Conservation (phyloP, 2,797 vertebrate genomes). For the Oryzias dopingdopingensis region DNA sequence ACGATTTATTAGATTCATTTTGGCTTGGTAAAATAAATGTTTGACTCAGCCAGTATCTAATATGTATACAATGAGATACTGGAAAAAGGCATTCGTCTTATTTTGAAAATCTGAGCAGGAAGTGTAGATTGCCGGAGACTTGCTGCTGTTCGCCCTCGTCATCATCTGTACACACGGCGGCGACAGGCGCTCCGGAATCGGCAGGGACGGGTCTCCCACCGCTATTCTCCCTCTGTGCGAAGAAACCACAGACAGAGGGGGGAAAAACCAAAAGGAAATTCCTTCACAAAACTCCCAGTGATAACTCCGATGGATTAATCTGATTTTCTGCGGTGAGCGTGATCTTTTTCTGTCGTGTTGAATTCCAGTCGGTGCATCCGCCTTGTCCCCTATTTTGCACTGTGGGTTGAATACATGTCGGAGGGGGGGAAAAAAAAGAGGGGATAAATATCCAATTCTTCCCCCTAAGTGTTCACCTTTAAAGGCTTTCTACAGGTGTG, state of each 20-base stretch:
- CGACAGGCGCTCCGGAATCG: slow-evolving; percentile 71
- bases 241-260: slow-evolving; percentile 35
- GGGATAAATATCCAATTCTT: slow-evolving; percentile 41
- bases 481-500: slow-evolving; percentile 5
- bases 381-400: slow-evolving; percentile 58
- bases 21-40: not conserved
- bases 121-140: not conserved
- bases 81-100: slow-evolving; percentile 10
- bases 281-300: slow-evolving; percentile 27
- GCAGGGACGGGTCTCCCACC: slow-evolving; percentile 65
- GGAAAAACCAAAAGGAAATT: slow-evolving; percentile 21
- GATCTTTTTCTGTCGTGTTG: slow-evolving; percentile 23
- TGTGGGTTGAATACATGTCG: slow-evolving; percentile 55
- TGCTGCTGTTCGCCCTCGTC: slow-evolving; percentile 53
- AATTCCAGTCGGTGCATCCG: slow-evolving; percentile 70
- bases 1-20: not conserved
- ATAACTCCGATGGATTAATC: slow-evolving; percentile 73
- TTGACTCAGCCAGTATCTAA: not conserved
- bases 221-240: slow-evolving; percentile 57
- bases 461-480: not conserved
- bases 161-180: slow-evolving; percentile 77
- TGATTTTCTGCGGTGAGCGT: slow-evolving; percentile 72
- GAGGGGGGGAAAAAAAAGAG: slow-evolving; percentile 9
- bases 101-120: slow-evolving; percentile 31
- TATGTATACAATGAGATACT: not conserved